Conservation (phyloP, 2,113 vertebrate genomes). For the Nannobrachium achirus region DNA sequence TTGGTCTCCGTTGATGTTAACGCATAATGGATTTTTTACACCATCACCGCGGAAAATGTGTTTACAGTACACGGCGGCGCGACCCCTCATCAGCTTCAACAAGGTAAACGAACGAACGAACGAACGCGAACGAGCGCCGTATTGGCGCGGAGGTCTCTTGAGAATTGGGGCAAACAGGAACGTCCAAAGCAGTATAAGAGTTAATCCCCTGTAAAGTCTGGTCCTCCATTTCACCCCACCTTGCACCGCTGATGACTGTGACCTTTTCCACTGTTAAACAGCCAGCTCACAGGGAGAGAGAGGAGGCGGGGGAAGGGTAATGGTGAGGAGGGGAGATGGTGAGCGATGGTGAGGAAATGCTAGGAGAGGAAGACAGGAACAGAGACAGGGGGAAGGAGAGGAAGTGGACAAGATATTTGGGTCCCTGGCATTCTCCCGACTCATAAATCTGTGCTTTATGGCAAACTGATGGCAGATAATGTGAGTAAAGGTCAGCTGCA, state of each 20-base stretch:
- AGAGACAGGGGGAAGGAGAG: conserved; percentile 28
- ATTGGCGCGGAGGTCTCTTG: too few species aligned
- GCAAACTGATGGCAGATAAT: conserved; percentile 73
- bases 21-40: too few species aligned
- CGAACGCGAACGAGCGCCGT: too few species aligned
- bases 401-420: conserved; percentile 65
- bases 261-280: conserved; percentile 70
- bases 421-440: conserved; percentile 69
- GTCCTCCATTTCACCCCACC: conserved; percentile 65
- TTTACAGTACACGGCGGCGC: too few species aligned
- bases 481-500: conserved; percentile 73
- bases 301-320: neutral
- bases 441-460: conserved; percentile 74
- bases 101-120: too few species aligned
- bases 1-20: too few species aligned
- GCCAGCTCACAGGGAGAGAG: conserved; percentile 30
- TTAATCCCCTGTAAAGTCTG: conserved; percentile 53
- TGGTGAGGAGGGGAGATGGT: conserved; percentile 32
- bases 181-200: too few species aligned
- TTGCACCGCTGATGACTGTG: conserved; percentile 67
- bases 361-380: neutral
- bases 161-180: too few species aligned
- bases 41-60: too few species aligned
- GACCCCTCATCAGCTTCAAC: too few species aligned
- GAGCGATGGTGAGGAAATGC: conserved; percentile 3